Conservation (phyloP, 2,797 vertebrate species). For the Orientallactaga sibirica region DNA sequence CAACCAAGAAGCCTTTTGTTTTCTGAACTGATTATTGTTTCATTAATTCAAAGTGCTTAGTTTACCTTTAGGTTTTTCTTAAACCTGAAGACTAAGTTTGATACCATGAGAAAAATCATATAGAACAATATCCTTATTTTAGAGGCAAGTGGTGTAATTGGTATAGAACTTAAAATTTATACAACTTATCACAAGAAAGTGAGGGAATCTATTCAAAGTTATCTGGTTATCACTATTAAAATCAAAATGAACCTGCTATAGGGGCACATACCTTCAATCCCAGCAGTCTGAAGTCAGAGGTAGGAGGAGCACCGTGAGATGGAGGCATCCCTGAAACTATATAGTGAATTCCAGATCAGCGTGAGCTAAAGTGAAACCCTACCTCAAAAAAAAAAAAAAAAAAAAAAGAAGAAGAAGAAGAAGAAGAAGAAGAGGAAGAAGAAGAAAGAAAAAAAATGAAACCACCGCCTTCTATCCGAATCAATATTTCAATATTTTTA, state of each 20-base stretch:
- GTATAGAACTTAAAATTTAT: not conserved
- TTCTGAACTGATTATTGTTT: not conserved
- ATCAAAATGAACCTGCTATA: no score
- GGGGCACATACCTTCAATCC: no score
- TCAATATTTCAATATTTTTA: not conserved
- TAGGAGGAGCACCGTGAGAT: no score
- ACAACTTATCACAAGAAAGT: no score
- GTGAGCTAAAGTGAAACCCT: no score
- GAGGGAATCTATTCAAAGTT: not conserved
- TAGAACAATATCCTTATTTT: not conserved
- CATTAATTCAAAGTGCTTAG: not conserved
- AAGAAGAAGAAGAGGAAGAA: no score
- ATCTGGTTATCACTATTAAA: not conserved
- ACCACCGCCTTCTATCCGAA: not conserved
- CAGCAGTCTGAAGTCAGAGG: no score
- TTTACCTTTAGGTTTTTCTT: not conserved
- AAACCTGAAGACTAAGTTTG: not conserved
- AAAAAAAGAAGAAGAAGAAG: not conserved
- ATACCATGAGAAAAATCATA: not conserved
- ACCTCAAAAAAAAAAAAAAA: no score
- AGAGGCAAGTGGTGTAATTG: not conserved
- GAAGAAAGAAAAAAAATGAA: not conserved
- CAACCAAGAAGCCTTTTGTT: not conserved
- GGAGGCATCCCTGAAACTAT: no score
- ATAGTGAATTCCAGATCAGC: no score